A percentile compares a stretch with the other conserved stretches of the same genome.
These are phyloP conservation scores for Lerema accius DNA, from an alignment of 1,140 invertebrate genomes.

Conservation along the genomic window DNA sequence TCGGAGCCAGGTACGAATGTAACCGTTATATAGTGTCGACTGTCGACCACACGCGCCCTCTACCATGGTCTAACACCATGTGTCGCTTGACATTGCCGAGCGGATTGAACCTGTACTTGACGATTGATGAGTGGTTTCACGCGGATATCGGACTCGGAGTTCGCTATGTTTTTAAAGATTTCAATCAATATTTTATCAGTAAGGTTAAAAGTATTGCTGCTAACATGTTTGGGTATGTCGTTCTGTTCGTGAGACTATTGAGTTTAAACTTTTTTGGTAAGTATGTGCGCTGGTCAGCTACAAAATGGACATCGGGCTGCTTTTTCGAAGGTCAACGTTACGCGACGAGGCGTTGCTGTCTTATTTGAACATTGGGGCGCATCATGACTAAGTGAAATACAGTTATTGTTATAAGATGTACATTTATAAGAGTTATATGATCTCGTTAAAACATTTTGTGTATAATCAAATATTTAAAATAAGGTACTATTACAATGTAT, in stretches of 20 bases:
- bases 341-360: constrained; percentile 12
- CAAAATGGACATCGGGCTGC: constrained; percentile 15
- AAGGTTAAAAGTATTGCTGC: not conserved
- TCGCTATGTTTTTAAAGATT: constrained; percentile 5
- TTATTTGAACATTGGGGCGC: constrained; percentile 12
- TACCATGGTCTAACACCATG: constrained; percentile 44
- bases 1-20: constrained; percentile 80
- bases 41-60: constrained; percentile 54
- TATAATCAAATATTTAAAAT: too few relatives aligned
- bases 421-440: not conserved
- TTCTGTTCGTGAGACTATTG: constrained; percentile 7
- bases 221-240: not conserved
- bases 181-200: too few relatives aligned
- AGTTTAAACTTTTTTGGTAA: constrained; percentile 9
- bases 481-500: too few relatives aligned
- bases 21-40: constrained; percentile 75
- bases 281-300: constrained; percentile 13
- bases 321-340: constrained; percentile 11
- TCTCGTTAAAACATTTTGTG: not conserved
- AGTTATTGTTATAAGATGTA: not conserved
- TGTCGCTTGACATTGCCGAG: constrained; percentile 54
- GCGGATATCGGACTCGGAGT: constrained; percentile 20
- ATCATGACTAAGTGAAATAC: constrained; percentile 13
- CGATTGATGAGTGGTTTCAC: constrained; percentile 40
- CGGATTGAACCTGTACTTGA: constrained; percentile 72